phyloP scores from a whole-genome alignment of 2,888 invertebrate genomes.

The Tanytarsus gracilentus region DNA sequence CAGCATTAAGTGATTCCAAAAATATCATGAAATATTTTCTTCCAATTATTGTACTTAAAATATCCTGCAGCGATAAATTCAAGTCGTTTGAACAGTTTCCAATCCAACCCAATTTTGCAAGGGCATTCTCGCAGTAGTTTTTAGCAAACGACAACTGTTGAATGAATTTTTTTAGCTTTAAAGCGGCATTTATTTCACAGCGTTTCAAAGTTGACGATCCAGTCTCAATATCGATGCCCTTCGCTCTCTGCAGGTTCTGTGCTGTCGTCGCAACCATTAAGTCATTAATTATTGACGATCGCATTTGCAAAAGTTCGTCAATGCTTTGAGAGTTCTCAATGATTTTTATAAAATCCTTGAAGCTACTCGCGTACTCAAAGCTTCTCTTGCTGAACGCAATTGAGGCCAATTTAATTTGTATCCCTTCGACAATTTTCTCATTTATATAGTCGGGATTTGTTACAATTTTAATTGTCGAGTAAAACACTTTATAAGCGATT shows the following conservation, averaged over 20 bases:
- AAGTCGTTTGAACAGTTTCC: slow-evolving; percentile 52
- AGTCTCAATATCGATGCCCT: slow-evolving; percentile 63
- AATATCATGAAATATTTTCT: slow-evolving; percentile 72
- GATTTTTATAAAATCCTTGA: slow-evolving; percentile 78
- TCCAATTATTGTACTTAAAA: slow-evolving; percentile 69
- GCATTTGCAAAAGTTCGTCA: slow-evolving; percentile 73
- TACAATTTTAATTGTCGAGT: slow-evolving; percentile 71
- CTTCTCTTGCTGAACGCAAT: slow-evolving; percentile 70
- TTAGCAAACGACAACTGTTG: slow-evolving; percentile 74
- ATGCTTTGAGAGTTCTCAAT: slow-evolving; percentile 72
- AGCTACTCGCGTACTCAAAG: slow-evolving; percentile 80
- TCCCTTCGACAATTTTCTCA: slow-evolving; percentile 71
- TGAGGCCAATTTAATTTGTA: slow-evolving; percentile 70
- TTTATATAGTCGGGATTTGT: slow-evolving; percentile 90
- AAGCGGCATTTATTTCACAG: slow-evolving; percentile 69
- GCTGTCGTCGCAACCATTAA: slow-evolving; percentile 89
- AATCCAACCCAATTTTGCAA: slow-evolving; percentile 67
- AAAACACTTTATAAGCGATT: slow-evolving; percentile 65
- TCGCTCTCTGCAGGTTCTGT: slow-evolving; percentile 78
- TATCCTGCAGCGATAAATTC: slow-evolving; percentile 59
- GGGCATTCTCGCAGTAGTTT: slow-evolving; percentile 66
- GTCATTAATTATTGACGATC: slow-evolving; percentile 80
- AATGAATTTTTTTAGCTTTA: slow-evolving; percentile 75
- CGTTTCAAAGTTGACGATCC: slow-evolving; percentile 36
- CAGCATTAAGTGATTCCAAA: slow-evolving; percentile 71